Base-by-base conservation (phyloP, 2,888 invertebrate species). In the Philhelius pedissequus region DNA sequence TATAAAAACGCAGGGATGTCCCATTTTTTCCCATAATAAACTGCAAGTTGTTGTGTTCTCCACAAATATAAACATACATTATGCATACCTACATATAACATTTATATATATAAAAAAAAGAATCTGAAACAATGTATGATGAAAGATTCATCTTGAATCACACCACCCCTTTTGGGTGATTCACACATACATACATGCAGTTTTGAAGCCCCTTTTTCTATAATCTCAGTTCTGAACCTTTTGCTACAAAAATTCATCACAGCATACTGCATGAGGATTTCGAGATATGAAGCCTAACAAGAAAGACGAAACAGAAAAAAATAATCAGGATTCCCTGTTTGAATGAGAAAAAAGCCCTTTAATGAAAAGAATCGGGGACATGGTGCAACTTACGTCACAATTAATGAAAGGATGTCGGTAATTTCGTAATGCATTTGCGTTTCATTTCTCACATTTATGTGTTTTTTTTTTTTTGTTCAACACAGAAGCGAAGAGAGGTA, bases 351-450 rank as follows among this genome's bases (percentile, higher is more conserved):
- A 27, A 18, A 18, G 13, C n/a, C 27, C 35, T 62, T 70, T 56
- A 62, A 62, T 54, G 73, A 84, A 64, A 68, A 15, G 66, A 71
- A 80, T 68, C 80, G 75, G 60, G 74, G 58, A 84, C 79, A 74
- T 69, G 73, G 64, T 75, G 75, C 74, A 80, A 68, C 79, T 79
- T 69, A 76, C 80, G 80, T 80, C 75, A 84, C 80, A 79, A 84
- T 84, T 84, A 84, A 80, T 80, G 52, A 84, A 84, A 84, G 79
- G 79, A 80, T 75, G 80, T 76, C 70, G 75, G 75, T 80, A 76
- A 84, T 84, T 84, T 84, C 80, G 75, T 80, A 84, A 84, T 80
- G 80, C 80, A 78, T 80, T 84, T 80, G 75, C 75, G 38, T 84
- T 75, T 68, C 70, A 66, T 75, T 66, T 52, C 64, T 52, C 48